A percentile compares a stretch with the other conserved stretches of the same genome.
Evolutionary conservation across 2,888 invertebrate genomes (phyloP).

Genomic region (Perithous albicinctus): DNA sequence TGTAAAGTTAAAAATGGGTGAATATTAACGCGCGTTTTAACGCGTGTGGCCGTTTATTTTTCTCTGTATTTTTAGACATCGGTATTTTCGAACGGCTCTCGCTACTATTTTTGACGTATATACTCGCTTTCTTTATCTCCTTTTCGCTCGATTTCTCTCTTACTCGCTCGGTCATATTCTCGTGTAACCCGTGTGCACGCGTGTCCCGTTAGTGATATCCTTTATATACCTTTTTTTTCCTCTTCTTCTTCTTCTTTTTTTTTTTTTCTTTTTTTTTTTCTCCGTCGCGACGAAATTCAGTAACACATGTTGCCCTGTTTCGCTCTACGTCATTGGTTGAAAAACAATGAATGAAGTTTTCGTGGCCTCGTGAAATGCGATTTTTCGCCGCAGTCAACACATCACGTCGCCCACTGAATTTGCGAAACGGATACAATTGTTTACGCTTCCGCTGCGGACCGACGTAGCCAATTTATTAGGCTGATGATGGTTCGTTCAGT

Average conservation of each 20-base stretch:
- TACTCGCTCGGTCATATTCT: conserved; percentile 7
- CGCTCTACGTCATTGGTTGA: background rate
- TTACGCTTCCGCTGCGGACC: background rate
- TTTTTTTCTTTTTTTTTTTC: background rate
- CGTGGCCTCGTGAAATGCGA: background rate
- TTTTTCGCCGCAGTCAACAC: background rate
- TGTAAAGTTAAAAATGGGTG: conserved; percentile 61
- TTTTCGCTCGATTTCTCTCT: conserved; percentile 14
- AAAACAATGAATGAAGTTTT: conserved; percentile 29
- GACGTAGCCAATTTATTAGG: background rate
- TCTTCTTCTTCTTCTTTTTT: background rate
- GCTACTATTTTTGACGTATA: conserved; percentile 78
- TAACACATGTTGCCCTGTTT: background rate
- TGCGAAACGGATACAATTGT: conserved; percentile 3
- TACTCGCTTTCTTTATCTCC: conserved; percentile 25
- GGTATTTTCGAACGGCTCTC: conserved; percentile 81
- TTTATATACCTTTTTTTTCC: background rate
- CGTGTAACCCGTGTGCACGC: conserved; percentile 5
- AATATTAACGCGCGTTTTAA: conserved; percentile 82
- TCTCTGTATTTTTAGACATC: conserved; percentile 79
- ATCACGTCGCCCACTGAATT: background rate
- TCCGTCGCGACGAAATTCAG: background rate
- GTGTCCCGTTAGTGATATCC: background rate
- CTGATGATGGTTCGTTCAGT: background rate
- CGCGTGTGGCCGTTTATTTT: conserved; percentile 83